Conservation (phyloP, 2,797 vertebrate genomes). For the Huso huso region DNA sequence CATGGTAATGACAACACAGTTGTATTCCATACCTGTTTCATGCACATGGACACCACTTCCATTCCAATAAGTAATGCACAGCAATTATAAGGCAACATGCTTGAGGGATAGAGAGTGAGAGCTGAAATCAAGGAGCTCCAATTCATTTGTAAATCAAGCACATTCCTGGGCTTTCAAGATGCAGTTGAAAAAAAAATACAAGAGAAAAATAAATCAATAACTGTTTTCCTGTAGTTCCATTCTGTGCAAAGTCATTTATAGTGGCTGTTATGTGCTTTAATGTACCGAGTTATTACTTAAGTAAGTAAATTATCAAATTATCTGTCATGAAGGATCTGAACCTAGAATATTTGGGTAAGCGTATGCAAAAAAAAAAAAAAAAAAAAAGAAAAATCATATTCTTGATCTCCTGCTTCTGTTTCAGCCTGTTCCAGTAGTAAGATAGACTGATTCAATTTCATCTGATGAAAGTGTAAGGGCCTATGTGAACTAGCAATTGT, state of each 20-base stretch:
- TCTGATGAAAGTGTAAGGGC: too few relatives aligned
- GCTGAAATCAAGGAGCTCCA: slow-evolving; percentile 1
- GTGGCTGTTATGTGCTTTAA: background rate
- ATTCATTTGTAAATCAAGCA: slow-evolving; percentile 21
- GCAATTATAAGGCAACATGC: too few relatives aligned
- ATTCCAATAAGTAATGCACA: slow-evolving; percentile 4
- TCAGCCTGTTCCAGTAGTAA: too few relatives aligned
- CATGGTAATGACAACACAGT: too few relatives aligned
- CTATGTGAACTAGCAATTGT: too few relatives aligned
- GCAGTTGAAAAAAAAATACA: background rate
- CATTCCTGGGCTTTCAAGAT: slow-evolving; percentile 8
- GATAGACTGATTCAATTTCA: too few relatives aligned
- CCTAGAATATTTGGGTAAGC: too few relatives aligned
- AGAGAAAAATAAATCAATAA: slow-evolving; percentile 8
- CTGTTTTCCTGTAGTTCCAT: slow-evolving; percentile 5
- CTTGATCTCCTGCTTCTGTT: too few relatives aligned
- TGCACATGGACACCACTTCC: background rate
- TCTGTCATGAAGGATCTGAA: background rate
- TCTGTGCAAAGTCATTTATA: background rate
- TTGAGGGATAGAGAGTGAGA: background rate
- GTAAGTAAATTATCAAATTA: background rate
- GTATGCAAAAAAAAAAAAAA: too few relatives aligned
- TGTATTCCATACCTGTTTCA: background rate
- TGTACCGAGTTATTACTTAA: background rate
- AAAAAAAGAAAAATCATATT: too few relatives aligned